Evolutionary conservation across 2,113 vertebrate genomes (phyloP).

Genomic region (Eptesicus fuscus): DNA sequence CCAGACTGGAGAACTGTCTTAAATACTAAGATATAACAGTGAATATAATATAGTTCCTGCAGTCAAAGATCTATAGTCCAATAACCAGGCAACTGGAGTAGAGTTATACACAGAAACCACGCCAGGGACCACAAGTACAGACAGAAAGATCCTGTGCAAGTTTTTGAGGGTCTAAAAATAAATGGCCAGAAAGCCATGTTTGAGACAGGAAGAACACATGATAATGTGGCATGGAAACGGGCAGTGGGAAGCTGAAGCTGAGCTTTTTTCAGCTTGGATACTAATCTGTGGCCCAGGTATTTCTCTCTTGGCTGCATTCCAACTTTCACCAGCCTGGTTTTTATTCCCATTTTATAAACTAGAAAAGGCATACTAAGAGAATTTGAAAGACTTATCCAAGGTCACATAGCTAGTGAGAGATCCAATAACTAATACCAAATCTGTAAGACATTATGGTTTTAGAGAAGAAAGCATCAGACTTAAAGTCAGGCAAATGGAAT

Average conservation of each 20-base stretch:
- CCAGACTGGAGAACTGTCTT: background rate
- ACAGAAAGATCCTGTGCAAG: background rate
- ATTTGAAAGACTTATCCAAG: conserved; percentile 15
- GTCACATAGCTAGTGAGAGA: conserved; percentile 15
- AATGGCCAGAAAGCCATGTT: background rate
- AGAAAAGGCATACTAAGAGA: background rate
- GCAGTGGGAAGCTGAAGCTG: background rate
- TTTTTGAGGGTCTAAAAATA: background rate
- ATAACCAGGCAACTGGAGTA: background rate
- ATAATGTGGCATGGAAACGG: too few species aligned
- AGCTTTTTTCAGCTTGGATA: background rate
- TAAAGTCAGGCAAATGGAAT: conserved; percentile 28
- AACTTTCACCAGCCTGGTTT: background rate
- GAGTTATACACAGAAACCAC: background rate
- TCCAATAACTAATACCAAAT: background rate
- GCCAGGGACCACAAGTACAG: background rate
- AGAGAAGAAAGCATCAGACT: background rate
- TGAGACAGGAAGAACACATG: background rate
- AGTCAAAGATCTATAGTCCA: background rate
- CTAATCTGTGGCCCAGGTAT: background rate
- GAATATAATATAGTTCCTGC: background rate
- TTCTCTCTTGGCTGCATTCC: background rate
- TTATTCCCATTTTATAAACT: background rate
- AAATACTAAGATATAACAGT: background rate
- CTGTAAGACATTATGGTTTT: background rate